These are phyloP conservation scores for Volucella bombylans DNA, from an alignment of 2,888 invertebrate species.

Conservation along the genomic window DNA sequence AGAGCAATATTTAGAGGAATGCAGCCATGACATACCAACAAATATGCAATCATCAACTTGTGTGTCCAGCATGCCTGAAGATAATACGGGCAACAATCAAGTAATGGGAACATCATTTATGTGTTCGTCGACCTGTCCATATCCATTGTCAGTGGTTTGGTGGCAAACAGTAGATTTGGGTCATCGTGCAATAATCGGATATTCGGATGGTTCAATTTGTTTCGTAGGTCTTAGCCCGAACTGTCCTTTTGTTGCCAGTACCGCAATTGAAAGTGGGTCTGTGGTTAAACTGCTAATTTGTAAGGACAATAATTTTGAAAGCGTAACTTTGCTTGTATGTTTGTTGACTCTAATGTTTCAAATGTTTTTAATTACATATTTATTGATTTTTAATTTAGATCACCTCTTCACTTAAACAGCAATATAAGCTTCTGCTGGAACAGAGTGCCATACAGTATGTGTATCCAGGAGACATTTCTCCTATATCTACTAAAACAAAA, in stretches of 20 bases:
- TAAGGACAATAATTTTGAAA: constrained; percentile 86
- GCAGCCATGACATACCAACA: constrained; percentile 79
- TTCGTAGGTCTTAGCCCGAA: constrained; percentile 82
- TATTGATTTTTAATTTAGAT: constrained; percentile 84
- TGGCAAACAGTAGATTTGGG: constrained; percentile 89
- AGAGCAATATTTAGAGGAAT: constrained; percentile 73
- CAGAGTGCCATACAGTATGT: constrained; percentile 89
- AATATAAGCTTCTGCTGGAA: constrained; percentile 92
- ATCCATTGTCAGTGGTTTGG: constrained; percentile 87
- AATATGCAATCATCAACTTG: constrained; percentile 77
- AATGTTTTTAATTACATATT: background rate
- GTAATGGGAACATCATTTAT: constrained; percentile 80
- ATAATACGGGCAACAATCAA: constrained; percentile 78
- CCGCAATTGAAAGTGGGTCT: constrained; percentile 80
- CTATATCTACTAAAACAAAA: constrained; percentile 77
- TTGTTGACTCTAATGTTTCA: constrained; percentile 52
- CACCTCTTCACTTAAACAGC: constrained; percentile 88
- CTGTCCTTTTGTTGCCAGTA: constrained; percentile 83
- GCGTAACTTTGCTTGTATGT: constrained; percentile 84
- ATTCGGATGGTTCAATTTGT: constrained; percentile 85
- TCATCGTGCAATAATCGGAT: constrained; percentile 88
- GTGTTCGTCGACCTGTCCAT: constrained; percentile 82
- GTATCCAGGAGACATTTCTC: constrained; percentile 84
- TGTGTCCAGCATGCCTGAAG: constrained; percentile 74
- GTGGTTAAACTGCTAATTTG: constrained; percentile 84